These are phyloP conservation scores for Amphibalanus amphitrite DNA, from an alignment of 1,140 invertebrate species.

Conservation along the genomic window DNA sequence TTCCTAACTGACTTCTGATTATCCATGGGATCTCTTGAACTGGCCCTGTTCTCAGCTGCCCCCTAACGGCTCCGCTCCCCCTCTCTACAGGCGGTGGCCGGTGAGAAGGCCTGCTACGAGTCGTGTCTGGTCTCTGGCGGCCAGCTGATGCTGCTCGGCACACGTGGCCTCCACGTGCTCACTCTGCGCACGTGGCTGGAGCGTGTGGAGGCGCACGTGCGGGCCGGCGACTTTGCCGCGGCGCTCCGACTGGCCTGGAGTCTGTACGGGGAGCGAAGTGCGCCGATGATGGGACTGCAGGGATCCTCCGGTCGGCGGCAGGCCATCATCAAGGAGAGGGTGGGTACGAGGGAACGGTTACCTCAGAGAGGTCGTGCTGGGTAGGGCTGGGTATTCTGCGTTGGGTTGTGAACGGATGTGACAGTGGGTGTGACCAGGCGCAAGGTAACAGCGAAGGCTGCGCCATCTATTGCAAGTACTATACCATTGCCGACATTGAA, in stretches of 20 bases:
- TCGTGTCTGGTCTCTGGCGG: constrained; percentile 63
- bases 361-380: too few relatives aligned
- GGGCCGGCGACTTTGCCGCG: constrained; percentile 35
- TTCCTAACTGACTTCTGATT: too few relatives aligned
- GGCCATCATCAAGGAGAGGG: constrained; percentile 39
- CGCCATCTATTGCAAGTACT: too few relatives aligned
- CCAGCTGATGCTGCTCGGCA: constrained; percentile 67
- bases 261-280: constrained; percentile 49
- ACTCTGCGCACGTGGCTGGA: constrained; percentile 68
- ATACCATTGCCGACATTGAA: too few relatives aligned
- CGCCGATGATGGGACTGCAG: constrained; percentile 41
- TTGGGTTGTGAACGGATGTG: too few relatives aligned
- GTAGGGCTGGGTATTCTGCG: too few relatives aligned
- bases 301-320: constrained; percentile 37
- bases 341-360: constrained; percentile 26
- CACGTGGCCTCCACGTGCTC: constrained; percentile 41
- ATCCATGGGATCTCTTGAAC: too few relatives aligned
- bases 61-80: too few relatives aligned
- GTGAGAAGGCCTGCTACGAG: constrained; percentile 76
- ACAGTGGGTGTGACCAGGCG: too few relatives aligned
- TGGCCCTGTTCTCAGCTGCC: too few relatives aligned
- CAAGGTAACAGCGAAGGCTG: too few relatives aligned
- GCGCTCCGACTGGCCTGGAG: constrained; percentile 44
- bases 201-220: constrained; percentile 46
- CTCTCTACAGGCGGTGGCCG: constrained; percentile 46